phyloP scores from a whole-genome alignment of 2,888 invertebrate genomes.

The Papilio gigon region DNA sequence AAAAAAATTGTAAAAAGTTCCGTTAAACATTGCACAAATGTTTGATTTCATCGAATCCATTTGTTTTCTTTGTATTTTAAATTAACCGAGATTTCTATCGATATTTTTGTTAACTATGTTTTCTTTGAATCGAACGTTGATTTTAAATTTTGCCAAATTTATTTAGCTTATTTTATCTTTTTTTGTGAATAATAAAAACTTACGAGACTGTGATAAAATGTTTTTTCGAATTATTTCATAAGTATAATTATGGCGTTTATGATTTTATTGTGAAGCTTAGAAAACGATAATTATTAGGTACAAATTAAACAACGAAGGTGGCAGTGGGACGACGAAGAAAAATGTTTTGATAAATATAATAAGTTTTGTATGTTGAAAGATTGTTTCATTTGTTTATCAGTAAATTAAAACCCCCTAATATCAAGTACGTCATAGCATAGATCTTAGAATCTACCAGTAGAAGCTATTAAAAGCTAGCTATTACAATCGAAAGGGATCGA shows the following conservation, averaged over 20 bases:
- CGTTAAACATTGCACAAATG: not conserved
- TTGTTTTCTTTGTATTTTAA: conserved; percentile 10
- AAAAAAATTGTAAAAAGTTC: conserved; percentile 16
- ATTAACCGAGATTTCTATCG: conserved; percentile 10
- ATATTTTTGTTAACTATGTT: conserved; percentile 7
- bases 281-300: conserved; percentile 5
- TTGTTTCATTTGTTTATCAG: conserved; percentile 1
- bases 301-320: not conserved
- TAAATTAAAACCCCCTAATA: not conserved
- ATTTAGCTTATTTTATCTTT: conserved; percentile 5
- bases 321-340: not conserved
- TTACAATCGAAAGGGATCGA: no score
- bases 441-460: no score
- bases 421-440: no score
- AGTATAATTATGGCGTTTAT: not conserved
- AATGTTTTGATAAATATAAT: conserved; percentile 33
- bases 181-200: not conserved
- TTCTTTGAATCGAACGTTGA: not conserved
- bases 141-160: not conserved
- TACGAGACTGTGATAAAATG: conserved; percentile 37
- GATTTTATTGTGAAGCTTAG: conserved; percentile 2
- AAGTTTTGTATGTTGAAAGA: conserved; percentile 40
- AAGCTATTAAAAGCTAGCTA: no score
- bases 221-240: conserved; percentile 13
- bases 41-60: conserved; percentile 10